phyloP scores from a whole-genome alignment of 2,888 invertebrate species.

The Teleogryllus oceanicus region DNA sequence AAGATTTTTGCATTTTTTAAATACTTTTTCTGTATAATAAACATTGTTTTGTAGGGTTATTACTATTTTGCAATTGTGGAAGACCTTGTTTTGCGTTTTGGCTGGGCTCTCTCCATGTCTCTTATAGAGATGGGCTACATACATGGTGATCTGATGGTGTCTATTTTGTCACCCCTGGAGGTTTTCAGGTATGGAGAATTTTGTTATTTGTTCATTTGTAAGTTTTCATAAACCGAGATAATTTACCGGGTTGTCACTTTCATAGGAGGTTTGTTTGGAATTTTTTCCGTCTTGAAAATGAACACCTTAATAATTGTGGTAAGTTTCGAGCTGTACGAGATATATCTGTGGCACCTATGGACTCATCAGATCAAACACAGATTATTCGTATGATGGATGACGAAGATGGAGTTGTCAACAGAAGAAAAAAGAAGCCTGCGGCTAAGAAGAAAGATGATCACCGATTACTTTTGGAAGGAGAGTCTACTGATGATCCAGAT shows the following conservation, averaged over 20 bases:
- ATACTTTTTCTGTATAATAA: neutral
- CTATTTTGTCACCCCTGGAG: slow-evolving; percentile 63
- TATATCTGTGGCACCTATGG: slow-evolving; percentile 74
- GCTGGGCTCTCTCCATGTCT: slow-evolving; percentile 71
- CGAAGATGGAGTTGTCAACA: slow-evolving; percentile 53
- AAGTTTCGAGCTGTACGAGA: slow-evolving; percentile 83
- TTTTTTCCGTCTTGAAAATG: slow-evolving; percentile 84
- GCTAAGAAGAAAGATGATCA: slow-evolving; percentile 40
- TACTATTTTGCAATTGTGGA: slow-evolving; percentile 82
- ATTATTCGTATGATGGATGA: slow-evolving; percentile 61
- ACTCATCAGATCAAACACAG: slow-evolving; percentile 65
- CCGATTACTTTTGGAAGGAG: slow-evolving; percentile 35
- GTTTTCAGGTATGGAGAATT: slow-evolving; percentile 54
- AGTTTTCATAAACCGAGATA: no score
- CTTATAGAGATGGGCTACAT: slow-evolving; percentile 62
- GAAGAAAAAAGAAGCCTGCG: slow-evolving; percentile 41
- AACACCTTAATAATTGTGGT: slow-evolving; percentile 86
- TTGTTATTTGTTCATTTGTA: neutral
- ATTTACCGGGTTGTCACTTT: slow-evolving; percentile 1
- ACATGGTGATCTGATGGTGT: slow-evolving; percentile 63
- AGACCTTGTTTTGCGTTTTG: slow-evolving; percentile 73
- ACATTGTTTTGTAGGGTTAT: slow-evolving; percentile 54
- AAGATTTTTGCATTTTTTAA: slow-evolving; percentile 48
- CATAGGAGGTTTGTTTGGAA: slow-evolving; percentile 77
- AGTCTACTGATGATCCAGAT: slow-evolving; percentile 36